Base-by-base conservation (phyloP, 2,888 invertebrate genomes). In the Machimus rusticus region DNA sequence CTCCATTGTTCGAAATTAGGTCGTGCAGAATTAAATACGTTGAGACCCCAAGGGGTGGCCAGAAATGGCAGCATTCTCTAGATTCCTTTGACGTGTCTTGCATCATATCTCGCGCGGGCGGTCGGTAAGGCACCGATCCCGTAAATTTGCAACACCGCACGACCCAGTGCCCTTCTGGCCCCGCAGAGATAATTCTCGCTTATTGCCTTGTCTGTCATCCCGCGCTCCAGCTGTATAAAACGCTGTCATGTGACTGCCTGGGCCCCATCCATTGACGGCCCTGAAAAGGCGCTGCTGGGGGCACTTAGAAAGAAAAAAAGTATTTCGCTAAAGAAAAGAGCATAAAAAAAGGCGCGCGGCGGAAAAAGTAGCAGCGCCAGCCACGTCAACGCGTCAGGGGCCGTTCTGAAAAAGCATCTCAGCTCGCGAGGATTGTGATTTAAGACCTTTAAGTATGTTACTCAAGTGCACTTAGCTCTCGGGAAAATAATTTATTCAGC, bases 361-460 rank as follows among this genome's bases (percentile, higher is more conserved):
- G 39, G 57, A 39, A 31, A n/a, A 86, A 74, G 43, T 23, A 86
- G 86, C 82, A 78, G 87, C 51, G 23, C 66, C 66, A 39, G 23
- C 66, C 66, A 39, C 66, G 82, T 66, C 66, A 82, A 77, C 82
- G 82, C 86, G 87, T 87, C 88, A 74, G 74, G 74, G 34, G 34
- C 19, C 74, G 34, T 28, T 9, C 86, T 74, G 81, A 74, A 31
- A 87, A 74, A 88, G 84, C 86, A 87, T 87, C 87, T 88, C 81
- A 88, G 19, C 87, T 88, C 77, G 23, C 66, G 86, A 88, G 86
- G 84, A 88, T 88, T 88, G 86, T 88, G 88, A 88, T 88, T 88
- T 88, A 88, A 88, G 88, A 87, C 88, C 87, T 87, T 87, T 88
- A 88, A 88, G 88, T 88, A 87, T 88, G 88, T 88, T 87, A 86